Evolutionary conservation across 2,888 invertebrate genomes (phyloP), one percentile per base, ranked within the genome.

Genomic region (Lordiphosa andalusiaca): DNA sequence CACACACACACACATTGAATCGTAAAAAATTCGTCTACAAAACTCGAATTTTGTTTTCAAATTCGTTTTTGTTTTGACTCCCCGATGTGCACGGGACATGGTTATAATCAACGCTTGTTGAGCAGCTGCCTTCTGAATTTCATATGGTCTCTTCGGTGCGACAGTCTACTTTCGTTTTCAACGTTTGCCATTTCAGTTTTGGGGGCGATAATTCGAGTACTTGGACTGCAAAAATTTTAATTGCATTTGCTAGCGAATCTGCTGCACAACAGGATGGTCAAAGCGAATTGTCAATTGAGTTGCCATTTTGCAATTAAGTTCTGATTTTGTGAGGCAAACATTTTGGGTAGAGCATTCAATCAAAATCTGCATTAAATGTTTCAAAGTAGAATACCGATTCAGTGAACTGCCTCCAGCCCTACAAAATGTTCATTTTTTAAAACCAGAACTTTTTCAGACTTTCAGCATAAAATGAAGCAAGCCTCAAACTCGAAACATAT

Each of bases 1-100:
- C 19, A 60, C 54, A 61, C 53, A 16, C 72, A 46, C 72, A 48
- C 61, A 25, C 55, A 64, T 55, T 36, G 13, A 21, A 21, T 30
- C 60, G 30, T 21, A 49, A 56, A 63, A 52, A 55, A 13, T n/a
- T 23, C 19, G n/a, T 35, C 21, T 40, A 40, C 64, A 41, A 19
- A 54, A 41, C 47, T 37, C 54, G 19, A 48, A 47, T 53, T 41
- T 47, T 54, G 30, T 30, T 10, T 9, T 30, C 23, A 53, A 47
- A 16, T 33, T 7, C 10, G 19, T 19, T 42, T 25, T 25, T 6
- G 6, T 25, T 25, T 6, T 19, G 19, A 19, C 19, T 19, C 6
- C 6, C 6, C 6, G 23, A 25, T 25, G 23, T 6, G 30, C 9
- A 9, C 30, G 9, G 30, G 10, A 30, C 30, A 30, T 30, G 9